Evolutionary conservation across 2,113 vertebrate genomes (phyloP).

Genomic region (Phrynocephalus versicolor): DNA sequence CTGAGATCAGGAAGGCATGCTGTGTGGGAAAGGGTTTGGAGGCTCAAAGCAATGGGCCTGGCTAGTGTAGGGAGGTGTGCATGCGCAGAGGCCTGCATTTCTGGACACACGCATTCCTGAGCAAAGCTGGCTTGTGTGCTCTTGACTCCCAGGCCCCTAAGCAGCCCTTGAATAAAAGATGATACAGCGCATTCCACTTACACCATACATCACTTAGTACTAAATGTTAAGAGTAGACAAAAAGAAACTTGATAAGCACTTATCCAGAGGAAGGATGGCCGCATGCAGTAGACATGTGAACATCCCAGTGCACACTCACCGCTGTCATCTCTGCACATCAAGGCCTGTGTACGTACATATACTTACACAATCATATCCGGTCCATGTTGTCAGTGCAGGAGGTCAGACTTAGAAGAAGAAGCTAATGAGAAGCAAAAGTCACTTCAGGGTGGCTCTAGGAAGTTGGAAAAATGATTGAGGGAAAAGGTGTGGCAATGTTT

Average conservation of each 20-base stretch:
- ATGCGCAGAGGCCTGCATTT: neutral
- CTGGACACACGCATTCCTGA: neutral
- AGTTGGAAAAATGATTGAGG: neutral
- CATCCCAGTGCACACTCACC: neutral
- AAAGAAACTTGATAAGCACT: neutral
- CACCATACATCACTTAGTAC: neutral
- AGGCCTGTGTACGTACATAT: neutral
- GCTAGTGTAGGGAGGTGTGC: neutral
- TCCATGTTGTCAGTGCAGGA: neutral
- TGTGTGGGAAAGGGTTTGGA: neutral
- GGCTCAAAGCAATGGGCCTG: neutral
- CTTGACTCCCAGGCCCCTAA: neutral
- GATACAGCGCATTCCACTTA: conserved; percentile 16
- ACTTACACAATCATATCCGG: neutral
- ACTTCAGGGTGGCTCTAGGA: neutral
- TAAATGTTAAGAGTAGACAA: neutral
- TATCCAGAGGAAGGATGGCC: neutral
- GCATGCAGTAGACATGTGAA: neutral
- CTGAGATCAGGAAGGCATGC: neutral
- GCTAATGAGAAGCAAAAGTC: neutral
- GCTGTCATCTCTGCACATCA: neutral
- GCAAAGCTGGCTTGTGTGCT: neutral
- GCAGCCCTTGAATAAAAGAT: conserved; percentile 5
- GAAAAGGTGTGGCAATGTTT: neutral
- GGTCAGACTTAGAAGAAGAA: neutral